Evolutionary conservation across 2,888 invertebrate genomes (phyloP).

Genomic region (Sphaerophoria taeniata): DNA sequence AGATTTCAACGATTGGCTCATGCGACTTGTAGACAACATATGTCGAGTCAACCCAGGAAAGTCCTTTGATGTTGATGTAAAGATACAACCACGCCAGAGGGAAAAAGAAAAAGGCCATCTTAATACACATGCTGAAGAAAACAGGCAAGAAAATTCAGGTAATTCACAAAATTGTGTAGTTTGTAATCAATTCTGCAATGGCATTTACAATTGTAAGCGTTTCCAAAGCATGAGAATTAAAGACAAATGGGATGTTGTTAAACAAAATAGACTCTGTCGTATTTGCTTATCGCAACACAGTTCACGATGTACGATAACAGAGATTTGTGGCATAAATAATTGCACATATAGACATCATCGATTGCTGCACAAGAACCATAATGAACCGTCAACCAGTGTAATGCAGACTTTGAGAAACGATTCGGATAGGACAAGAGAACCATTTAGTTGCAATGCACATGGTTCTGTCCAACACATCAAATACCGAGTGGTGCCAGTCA

Average conservation of each 20-base stretch:
- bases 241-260: slow-evolving; percentile 26
- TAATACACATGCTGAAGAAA: too few species aligned
- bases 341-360: not conserved
- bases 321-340: slow-evolving; percentile 13
- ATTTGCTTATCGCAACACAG: not conserved
- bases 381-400: not conserved
- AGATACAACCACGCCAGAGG: too few species aligned
- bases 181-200: too few species aligned
- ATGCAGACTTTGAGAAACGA: too few species aligned
- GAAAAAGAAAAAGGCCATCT: too few species aligned
- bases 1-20: slow-evolving; percentile 61
- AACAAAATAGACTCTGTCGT: not conserved
- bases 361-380: not conserved
- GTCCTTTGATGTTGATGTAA: too few species aligned
- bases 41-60: too few species aligned
- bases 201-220: too few species aligned
- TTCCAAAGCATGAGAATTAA: not conserved
- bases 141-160: too few species aligned
- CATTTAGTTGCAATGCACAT: not conserved
- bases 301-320: not conserved
- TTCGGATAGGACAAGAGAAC: too few species aligned
- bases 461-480: not conserved
- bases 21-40: too few species aligned
- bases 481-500: slow-evolving; percentile 20
- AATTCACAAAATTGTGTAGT: too few species aligned